phyloP scores from a whole-genome alignment of 2,888 invertebrate species.

The Anticlea derivata region DNA sequence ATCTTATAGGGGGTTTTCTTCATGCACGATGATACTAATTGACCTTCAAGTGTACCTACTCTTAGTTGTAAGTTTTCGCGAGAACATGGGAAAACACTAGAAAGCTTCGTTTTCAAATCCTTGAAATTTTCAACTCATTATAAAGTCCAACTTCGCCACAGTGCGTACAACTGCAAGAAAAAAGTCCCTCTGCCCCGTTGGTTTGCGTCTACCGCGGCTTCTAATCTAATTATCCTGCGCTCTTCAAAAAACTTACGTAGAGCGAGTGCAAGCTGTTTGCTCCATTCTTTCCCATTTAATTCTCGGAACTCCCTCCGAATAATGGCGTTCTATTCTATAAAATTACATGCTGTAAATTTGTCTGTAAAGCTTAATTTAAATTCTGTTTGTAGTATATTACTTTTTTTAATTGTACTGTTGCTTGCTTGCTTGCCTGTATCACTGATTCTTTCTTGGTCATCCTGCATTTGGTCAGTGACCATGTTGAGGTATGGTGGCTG shows the following conservation, averaged over 20 bases:
- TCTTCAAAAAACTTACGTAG: constrained; percentile 66
- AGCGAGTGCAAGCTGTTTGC: constrained; percentile 58
- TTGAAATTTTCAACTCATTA: constrained; percentile 36
- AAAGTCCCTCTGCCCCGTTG: constrained; percentile 37
- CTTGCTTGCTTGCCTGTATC: too few species aligned
- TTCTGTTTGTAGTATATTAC: constrained; percentile 38
- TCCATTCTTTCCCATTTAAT: constrained; percentile 57
- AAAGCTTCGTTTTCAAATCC: constrained; percentile 11
- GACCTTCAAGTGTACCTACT: too few species aligned
- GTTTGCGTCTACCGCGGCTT: constrained; percentile 51
- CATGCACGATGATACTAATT: too few species aligned
- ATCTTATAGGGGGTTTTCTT: too few species aligned
- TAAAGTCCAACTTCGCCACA: constrained; percentile 39
- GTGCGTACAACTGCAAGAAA: constrained; percentile 35
- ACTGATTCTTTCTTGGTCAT: too few species aligned
- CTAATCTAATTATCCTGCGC: constrained; percentile 74
- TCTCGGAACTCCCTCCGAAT: constrained; percentile 44
- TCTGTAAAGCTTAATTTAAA: constrained; percentile 36
- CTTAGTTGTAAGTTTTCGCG: too few species aligned
- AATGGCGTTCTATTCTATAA: constrained; percentile 49
- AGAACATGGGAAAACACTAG: not conserved
- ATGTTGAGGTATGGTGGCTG: too few species aligned
- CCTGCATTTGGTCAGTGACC: too few species aligned
- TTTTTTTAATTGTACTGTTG: constrained; percentile 21
- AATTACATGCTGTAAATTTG: constrained; percentile 33